phyloP scores from a whole-genome alignment of 1,140 invertebrate genomes.

The Magallana angulata region DNA sequence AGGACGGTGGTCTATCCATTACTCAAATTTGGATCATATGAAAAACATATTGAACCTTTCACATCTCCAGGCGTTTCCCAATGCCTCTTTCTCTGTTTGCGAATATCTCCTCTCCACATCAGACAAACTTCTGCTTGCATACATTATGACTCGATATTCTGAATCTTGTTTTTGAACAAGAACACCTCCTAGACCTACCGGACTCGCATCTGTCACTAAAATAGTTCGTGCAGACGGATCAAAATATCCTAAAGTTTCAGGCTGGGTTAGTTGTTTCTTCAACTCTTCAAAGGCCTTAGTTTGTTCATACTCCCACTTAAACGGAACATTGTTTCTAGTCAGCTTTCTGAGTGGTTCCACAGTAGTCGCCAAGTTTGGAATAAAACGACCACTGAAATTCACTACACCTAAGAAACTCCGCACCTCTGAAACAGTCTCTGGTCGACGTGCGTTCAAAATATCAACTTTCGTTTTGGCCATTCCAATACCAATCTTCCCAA shows the following conservation, averaged over 20 bases:
- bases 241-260: slow-evolving; percentile 35
- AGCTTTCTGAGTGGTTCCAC: slow-evolving; percentile 37
- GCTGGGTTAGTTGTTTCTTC: background rate
- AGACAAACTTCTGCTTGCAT: slow-evolving; percentile 56
- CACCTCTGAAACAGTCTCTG: too few relatives aligned
- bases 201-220: slow-evolving; percentile 45
- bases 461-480: too few relatives aligned
- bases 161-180: slow-evolving; percentile 48
- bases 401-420: background rate
- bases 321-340: background rate
- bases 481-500: too few relatives aligned
- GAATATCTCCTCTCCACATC: slow-evolving; percentile 70
- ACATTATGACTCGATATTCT: slow-evolving; percentile 37
- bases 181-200: slow-evolving; percentile 41
- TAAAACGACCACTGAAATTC: slow-evolving; percentile 45
- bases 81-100: slow-evolving; percentile 78
- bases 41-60: slow-evolving; percentile 78
- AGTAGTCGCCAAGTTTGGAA: slow-evolving; percentile 42
- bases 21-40: slow-evolving; percentile 73
- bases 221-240: slow-evolving; percentile 23
- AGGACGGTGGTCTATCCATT: slow-evolving; percentile 76
- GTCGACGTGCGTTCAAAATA: too few relatives aligned
- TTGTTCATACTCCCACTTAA: slow-evolving; percentile 40
- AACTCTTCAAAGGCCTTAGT: background rate
- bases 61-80: slow-evolving; percentile 77